Percentiles rank a stretch among this genome's conserved stretches.
These are phyloP conservation scores for Hoplodrina blanda DNA, from an alignment of 2,888 invertebrate genomes.

Conservation along the genomic window DNA sequence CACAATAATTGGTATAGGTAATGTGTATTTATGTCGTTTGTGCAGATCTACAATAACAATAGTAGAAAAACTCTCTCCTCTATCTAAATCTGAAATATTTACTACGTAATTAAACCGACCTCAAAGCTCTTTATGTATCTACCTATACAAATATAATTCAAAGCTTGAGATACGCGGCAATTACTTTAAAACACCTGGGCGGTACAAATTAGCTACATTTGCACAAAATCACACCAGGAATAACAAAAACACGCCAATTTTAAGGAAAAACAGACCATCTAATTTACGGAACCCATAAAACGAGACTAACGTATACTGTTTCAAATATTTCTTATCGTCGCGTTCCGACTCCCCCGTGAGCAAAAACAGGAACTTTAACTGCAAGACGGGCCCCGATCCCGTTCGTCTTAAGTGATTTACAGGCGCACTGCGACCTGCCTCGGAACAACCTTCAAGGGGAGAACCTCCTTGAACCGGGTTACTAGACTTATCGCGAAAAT, in stretches of 20 bases:
- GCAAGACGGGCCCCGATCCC: conserved; percentile 74
- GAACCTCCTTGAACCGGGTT: conserved; percentile 76
- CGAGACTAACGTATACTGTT: conserved; percentile 75
- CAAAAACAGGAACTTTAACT: conserved; percentile 85
- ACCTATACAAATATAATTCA: conserved; percentile 25
- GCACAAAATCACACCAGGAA: conserved; percentile 49
- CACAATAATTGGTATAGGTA: too few relatives aligned
- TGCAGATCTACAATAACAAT: too few relatives aligned
- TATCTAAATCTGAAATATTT: not conserved
- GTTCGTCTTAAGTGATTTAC: conserved; percentile 88
- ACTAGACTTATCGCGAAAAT: conserved; percentile 76
- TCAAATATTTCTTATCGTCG: conserved; percentile 82
- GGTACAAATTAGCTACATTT: conserved; percentile 51
- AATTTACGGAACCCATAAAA: conserved; percentile 66
- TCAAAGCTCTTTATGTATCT: not conserved
- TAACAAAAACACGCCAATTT: conserved; percentile 50
- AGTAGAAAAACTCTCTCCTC: not conserved
- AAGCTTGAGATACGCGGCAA: conserved; percentile 24
- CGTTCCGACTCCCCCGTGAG: conserved; percentile 77
- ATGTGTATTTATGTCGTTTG: too few relatives aligned
- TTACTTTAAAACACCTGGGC: conserved; percentile 39
- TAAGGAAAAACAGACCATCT: conserved; percentile 58
- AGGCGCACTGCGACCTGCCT: conserved; percentile 82
- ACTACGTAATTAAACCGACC: not conserved
- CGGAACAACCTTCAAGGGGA: conserved; percentile 73